Evolutionary conservation across 1,140 invertebrate species (phyloP), one percentile per base, ranked within the genome.

Genomic region (Chionoecetes opilio): DNA sequence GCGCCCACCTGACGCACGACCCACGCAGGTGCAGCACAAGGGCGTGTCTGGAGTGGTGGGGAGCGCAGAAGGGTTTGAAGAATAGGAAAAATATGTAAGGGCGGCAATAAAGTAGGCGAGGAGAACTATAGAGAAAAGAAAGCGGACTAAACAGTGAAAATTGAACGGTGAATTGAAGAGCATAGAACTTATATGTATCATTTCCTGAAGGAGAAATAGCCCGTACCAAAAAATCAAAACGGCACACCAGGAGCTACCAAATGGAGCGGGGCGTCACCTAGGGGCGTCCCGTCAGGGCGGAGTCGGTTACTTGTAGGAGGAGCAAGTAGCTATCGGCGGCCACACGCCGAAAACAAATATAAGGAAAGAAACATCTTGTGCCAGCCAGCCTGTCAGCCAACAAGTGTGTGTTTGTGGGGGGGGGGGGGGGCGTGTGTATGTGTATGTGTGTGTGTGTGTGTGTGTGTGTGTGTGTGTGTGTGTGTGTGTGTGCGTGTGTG

Each of bases 301-400:
- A 63, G 89, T 11, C 31, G 32, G 46, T 91, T 53, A 91, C 89
- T 34, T 91, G 89, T 35, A 29, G 89, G 38, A 32, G 89, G 38
- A 31, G 63, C 63, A 75, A 75, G 63, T 75, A 17, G 63, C 63
- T 26, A 17, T 75, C 63, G 21, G 63, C 63, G 21, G 63, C 63
- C 63, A 75, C 21, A 75, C 63, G n/a, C 26, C 21, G n/a, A 75
- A 75, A n/a, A 75, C 26, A n/a, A 75, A 75, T n/a, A n/a, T n/a
- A n/a, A n/a, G n/a, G n/a, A 75, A n/a, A 75, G n/a, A 75, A 75
- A 75, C 63, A n/a, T 53, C 11, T n/a, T n/a, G n/a, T n/a, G 46
- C 21, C 46, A 17, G 63, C 63, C 63, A 75, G 63, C 11, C 63
- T n/a, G 21, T 6, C 63, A 75, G 63, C 63, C n/a, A 75, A 26